Evolutionary conservation across 2,888 invertebrate species (phyloP).

Genomic region (Nasonovia ribisnigri): DNA sequence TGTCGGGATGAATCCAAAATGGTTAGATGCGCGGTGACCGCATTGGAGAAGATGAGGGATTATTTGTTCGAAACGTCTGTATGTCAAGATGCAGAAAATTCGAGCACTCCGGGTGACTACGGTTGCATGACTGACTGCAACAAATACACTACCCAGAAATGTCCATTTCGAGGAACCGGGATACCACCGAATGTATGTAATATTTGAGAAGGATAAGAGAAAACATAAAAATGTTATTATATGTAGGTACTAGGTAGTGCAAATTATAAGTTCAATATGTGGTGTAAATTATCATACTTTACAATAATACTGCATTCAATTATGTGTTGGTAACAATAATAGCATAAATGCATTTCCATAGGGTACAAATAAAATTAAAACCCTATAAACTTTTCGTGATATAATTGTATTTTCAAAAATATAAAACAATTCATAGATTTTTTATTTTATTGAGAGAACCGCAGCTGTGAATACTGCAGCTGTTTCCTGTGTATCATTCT

Average conservation of each 20-base stretch:
- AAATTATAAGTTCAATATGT: not conserved
- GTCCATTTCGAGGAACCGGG: conserved; percentile 11
- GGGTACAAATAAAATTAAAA: not conserved
- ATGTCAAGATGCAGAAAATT: not conserved
- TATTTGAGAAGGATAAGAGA: not conserved
- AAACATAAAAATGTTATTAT: not conserved
- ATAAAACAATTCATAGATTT: not conserved
- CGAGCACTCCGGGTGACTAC: not conserved
- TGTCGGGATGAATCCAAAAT: not conserved
- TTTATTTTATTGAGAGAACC: too few relatives aligned
- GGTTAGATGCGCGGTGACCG: not conserved
- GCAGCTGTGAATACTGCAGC: not conserved
- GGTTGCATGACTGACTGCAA: not conserved
- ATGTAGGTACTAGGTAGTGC: too few relatives aligned
- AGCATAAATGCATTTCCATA: not conserved
- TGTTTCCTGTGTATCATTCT: not conserved
- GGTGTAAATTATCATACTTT: not conserved
- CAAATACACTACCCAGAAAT: not conserved
- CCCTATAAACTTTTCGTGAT: not conserved
- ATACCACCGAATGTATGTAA: not conserved
- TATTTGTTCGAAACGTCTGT: not conserved
- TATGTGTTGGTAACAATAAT: not conserved
- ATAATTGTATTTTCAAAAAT: not conserved
- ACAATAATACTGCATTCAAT: not conserved
- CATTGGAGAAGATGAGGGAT: conserved; percentile 40